Conservation (phyloP, 2,797 vertebrate genomes). For the Arrhamphus sclerolepis region DNA sequence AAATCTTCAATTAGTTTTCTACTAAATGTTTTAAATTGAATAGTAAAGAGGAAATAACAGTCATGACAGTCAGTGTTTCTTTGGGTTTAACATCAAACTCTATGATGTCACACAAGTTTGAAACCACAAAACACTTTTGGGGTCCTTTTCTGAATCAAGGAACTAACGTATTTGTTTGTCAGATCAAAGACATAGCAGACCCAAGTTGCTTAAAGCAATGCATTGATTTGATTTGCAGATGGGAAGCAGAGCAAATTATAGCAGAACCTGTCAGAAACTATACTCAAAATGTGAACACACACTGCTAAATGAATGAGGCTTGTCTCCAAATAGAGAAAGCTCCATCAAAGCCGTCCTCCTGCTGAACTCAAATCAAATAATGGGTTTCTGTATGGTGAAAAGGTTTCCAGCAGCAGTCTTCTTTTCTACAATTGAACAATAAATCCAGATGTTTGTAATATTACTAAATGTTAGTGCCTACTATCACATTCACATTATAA, state of each 20-base stretch:
- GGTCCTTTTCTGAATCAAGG: background rate
- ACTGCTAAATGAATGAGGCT: background rate
- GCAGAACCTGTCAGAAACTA: background rate
- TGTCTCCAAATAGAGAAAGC: background rate
- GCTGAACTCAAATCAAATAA: too few relatives aligned
- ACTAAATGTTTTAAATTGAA: background rate
- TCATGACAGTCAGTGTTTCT: background rate
- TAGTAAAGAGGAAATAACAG: background rate
- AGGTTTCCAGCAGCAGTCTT: too few relatives aligned
- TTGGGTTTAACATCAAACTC: background rate
- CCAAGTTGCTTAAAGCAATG: background rate
- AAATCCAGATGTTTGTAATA: too few relatives aligned
- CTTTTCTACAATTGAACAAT: too few relatives aligned
- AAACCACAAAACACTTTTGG: too few relatives aligned
- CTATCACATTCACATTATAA: background rate
- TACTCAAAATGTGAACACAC: background rate
- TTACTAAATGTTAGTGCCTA: too few relatives aligned
- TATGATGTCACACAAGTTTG: background rate
- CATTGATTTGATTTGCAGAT: constrained; percentile 6
- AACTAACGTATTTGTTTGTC: background rate
- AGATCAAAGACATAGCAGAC: background rate
- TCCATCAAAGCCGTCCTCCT: too few relatives aligned
- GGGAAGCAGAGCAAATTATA: background rate
- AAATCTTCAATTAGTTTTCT: background rate
- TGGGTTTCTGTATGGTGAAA: too few relatives aligned